A percentile compares a stretch with the other conserved stretches of the same genome.
phyloP scores from a whole-genome alignment of 2,113 vertebrate species.

The Antechinus flavipes region DNA sequence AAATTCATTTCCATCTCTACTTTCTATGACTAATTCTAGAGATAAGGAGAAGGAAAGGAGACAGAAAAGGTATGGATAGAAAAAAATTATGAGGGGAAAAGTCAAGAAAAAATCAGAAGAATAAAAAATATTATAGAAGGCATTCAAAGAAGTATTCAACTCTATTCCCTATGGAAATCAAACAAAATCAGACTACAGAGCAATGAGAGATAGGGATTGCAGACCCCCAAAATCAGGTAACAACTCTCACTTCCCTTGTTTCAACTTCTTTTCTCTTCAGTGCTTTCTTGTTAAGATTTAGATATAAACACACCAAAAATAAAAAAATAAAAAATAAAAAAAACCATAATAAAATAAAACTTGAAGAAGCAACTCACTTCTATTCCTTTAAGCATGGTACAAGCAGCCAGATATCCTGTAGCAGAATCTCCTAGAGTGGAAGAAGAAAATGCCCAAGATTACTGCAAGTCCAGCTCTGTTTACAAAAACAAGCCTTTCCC shows the following conservation, averaged over 20 bases:
- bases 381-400: background rate
- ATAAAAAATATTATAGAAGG: background rate
- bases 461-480: background rate
- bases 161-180: background rate
- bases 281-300: background rate
- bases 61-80: background rate
- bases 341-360: no score
- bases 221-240: background rate
- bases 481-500: background rate
- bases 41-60: background rate
- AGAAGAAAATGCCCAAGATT: background rate
- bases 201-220: background rate
- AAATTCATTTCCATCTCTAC: background rate
- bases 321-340: background rate
- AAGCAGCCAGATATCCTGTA: background rate
- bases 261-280: background rate
- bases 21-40: background rate
- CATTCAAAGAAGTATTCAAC: background rate
- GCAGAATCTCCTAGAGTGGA: background rate
- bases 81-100: background rate
- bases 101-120: background rate
- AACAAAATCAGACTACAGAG: background rate
- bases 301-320: background rate
- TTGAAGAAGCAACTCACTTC: background rate
- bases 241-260: background rate